Evolutionary conservation across 1,140 invertebrate genomes (phyloP), one percentile per base, ranked within the genome.

Genomic region (Euwallacea fornicatus): DNA sequence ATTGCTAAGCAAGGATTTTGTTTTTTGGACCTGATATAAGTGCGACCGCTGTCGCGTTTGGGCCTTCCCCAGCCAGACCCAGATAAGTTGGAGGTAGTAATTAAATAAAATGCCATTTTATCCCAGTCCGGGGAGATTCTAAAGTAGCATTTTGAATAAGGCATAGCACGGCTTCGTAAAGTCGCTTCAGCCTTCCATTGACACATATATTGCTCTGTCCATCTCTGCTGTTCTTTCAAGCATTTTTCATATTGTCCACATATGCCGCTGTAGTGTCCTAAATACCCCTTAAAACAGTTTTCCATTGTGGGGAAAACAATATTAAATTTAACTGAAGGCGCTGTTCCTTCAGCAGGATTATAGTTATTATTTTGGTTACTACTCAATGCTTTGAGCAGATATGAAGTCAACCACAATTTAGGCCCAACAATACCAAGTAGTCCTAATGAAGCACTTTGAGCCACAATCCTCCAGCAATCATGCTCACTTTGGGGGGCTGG

Each of bases 41-140:
- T 81, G 70, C 88, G 88, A 68, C 83, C 77, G 42, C 84, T 83
- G 43, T 82, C 80, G 47, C 85, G 84, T 70, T 86, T 86, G 75
- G 91, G 92, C 72, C 89, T 89, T 33, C 96, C 96, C 96, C 96
- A 98, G 0, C 96, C 96, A n/a, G 95, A 94, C 84, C 97, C 98
- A 10, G 95, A 98, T 6, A 98, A 81, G 84, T 98, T 98, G 0
- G 93, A 93, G 75, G 94, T 97, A 0, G 95, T 97, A 0, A 98
- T 83, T 0, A 95, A 82, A 79, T 94, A 96, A 89, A 91, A 94
- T 71, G 88, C 89, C 73, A 88, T 85, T 79, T 86, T 82, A 58
- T 83, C 83, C 54, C 82, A 78, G 83, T 86, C 90, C 69, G 84
- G 89, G 0, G 92, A 92, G 2, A 92, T 79, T 43, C 95, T 85